Evolutionary conservation across 2,888 invertebrate genomes (phyloP).

Genomic region (Parnassius mnemosyne): DNA sequence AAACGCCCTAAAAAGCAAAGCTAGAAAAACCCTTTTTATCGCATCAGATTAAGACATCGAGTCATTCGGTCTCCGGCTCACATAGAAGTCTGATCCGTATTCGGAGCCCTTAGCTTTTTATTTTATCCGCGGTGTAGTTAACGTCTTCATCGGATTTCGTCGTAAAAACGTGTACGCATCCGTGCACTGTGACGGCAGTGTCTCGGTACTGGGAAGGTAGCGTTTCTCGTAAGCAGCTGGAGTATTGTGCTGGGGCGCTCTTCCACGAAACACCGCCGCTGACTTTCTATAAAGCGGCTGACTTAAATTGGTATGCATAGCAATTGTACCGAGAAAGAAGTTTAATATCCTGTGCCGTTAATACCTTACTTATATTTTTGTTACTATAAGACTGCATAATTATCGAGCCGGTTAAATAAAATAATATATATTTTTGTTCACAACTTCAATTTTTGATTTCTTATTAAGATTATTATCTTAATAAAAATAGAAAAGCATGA

Average conservation of each 20-base stretch:
- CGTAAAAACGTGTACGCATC: conserved; percentile 34
- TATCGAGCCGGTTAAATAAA: too few relatives aligned
- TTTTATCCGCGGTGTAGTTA: conserved; percentile 27
- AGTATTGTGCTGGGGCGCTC: conserved; percentile 30
- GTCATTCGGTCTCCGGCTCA: conserved; percentile 8
- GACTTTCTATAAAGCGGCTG: conserved; percentile 30
- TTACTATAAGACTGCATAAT: too few relatives aligned
- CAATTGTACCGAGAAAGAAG: neutral
- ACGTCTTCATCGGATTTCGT: conserved; percentile 39
- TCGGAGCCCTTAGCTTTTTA: conserved; percentile 23
- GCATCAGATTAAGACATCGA: conserved; percentile 18
- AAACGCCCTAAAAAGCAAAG: neutral
- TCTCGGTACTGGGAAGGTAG: conserved; percentile 29
- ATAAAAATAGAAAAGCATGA: too few relatives aligned
- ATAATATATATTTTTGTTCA: too few relatives aligned
- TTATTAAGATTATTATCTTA: too few relatives aligned
- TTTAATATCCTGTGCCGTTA: too few relatives aligned
- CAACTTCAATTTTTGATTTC: too few relatives aligned
- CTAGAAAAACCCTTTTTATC: conserved; percentile 1
- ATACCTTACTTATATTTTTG: too few relatives aligned
- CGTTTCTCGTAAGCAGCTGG: conserved; percentile 34
- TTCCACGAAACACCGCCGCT: conserved; percentile 27
- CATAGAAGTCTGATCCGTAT: conserved; percentile 20
- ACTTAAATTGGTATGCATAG: conserved; percentile 20
- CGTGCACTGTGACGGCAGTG: conserved; percentile 13